Evolutionary conservation across 2,113 vertebrate species (phyloP), one percentile per base, ranked within the genome.

Genomic region (Chamaea fasciata): DNA sequence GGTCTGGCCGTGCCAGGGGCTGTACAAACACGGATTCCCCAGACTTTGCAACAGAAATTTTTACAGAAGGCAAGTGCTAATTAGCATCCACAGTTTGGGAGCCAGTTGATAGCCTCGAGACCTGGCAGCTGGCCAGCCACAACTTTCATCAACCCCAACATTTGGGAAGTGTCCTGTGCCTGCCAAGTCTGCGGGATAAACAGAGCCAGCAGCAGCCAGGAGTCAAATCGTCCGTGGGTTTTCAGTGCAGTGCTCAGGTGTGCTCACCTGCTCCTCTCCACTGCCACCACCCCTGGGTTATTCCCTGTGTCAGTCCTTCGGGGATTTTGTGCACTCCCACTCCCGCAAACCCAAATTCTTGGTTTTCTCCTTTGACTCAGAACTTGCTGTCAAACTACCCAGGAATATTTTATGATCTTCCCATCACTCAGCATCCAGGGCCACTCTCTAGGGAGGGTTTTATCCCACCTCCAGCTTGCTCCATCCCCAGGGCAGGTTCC

Each of bases 131-230:
- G 59, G 53, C 85, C 83, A 95, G 75, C 41, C 71, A 42, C 83
- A 86, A 93, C 75, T 97, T 94, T 24, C 47, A 64, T 30, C 85
- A 64, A 31, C 68, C 79, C 57, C 35, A 27, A 75, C 68, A 3
- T 80, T 77, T 55, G 79, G 88, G 80, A 83, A 74, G 86, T 22
- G 42, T 64, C 90, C 85, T 44, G 50, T 19, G 85, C 55, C 82
- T 88, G 93, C 92, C 90, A 87, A 87, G 37, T 79, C 52, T 64
- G 70, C 8, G 78, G 94, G 67, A 96, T 88, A 93, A 94, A 88
- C 90, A 95, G 82, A 49, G 15, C 57, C 70, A 30, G 63, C 63
- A 77, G 63, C 55, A 62, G 63, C 53, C 88, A 62, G 82, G 75
- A 95, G 82, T 67, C 35, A 49, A 17, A 53, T 47, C 24, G 5